These are phyloP conservation scores for Pseudopleuronectes americanus DNA, from an alignment of 2,797 vertebrate species.

Conservation along the genomic window DNA sequence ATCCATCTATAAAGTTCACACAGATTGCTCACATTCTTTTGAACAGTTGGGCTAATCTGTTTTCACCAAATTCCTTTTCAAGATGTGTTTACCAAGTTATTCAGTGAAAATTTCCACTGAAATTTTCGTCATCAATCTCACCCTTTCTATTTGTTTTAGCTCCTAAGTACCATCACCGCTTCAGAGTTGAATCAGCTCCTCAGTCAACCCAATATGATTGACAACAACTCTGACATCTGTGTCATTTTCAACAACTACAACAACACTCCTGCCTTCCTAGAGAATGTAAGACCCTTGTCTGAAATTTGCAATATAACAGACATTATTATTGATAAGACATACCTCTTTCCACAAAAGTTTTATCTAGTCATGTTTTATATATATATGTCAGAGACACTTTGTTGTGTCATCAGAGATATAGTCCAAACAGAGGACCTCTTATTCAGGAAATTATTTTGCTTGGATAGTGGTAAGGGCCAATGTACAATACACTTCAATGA, in stretches of 20 bases:
- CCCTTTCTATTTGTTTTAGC: conserved; percentile 48
- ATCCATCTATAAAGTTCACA: not conserved
- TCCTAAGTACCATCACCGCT: conserved; percentile 65
- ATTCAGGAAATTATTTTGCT: too few species aligned
- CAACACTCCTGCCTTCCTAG: conserved; percentile 64
- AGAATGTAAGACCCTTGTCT: conserved; percentile 56
- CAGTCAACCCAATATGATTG: conserved; percentile 45
- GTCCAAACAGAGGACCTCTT: too few species aligned
- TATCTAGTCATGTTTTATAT: not conserved
- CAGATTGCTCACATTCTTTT: not conserved
- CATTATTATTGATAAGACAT: not conserved
- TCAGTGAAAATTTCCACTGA: too few species aligned
- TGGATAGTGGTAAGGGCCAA: too few species aligned
- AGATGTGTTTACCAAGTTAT: not conserved
- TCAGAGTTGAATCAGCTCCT: conserved; percentile 69
- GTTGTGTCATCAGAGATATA: not conserved
- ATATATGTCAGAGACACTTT: not conserved
- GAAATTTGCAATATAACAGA: not conserved
- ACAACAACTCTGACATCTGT: conserved; percentile 58
- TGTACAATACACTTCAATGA: too few species aligned
- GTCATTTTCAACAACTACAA: conserved; percentile 69
- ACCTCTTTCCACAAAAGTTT: not conserved
- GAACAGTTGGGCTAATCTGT: not conserved
- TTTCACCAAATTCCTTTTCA: not conserved
- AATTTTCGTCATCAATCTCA: too few species aligned